phyloP scores from a whole-genome alignment of 2,113 vertebrate species.

The Sturnira hondurensis region DNA sequence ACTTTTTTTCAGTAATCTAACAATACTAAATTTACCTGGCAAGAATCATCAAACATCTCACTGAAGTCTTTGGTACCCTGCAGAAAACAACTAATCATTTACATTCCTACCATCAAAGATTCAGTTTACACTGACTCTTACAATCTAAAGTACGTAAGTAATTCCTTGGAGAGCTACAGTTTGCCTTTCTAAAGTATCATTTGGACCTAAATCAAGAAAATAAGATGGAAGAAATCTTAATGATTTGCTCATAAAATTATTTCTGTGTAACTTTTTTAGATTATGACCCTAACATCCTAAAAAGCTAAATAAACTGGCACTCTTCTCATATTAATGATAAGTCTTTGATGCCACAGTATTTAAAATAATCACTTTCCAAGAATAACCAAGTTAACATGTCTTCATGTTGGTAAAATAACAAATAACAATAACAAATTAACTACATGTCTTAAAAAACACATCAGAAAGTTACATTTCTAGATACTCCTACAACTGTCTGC shows the following conservation, averaged over 20 bases:
- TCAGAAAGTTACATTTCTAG: background rate
- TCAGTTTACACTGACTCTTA: background rate
- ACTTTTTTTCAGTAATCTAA: background rate
- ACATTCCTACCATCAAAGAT: slow-evolving; percentile 44
- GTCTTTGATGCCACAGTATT: background rate
- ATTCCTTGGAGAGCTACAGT: background rate
- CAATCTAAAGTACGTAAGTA: slow-evolving; percentile 27
- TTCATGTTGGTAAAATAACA: slow-evolving; percentile 5
- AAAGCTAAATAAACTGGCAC: slow-evolving; percentile 37
- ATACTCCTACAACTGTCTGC: background rate
- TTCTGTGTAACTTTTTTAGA: slow-evolving; percentile 37
- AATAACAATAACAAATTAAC: slow-evolving; percentile 44
- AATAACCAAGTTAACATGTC: slow-evolving; percentile 27
- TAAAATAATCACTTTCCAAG: slow-evolving; percentile 22
- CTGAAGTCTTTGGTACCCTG: background rate
- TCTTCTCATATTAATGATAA: background rate
- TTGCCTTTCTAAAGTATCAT: slow-evolving; percentile 39
- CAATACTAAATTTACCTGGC: background rate
- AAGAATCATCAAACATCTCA: slow-evolving; percentile 29
- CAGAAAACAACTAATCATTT: slow-evolving; percentile 19
- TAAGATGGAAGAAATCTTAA: background rate
- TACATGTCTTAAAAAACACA: background rate
- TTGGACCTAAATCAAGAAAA: slow-evolving; percentile 44
- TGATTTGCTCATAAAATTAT: slow-evolving; percentile 38
- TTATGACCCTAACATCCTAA: background rate